Base-by-base conservation (phyloP, 92 coral and sea anemone genomes). In the Epizoanthus illoricatus region DNA sequence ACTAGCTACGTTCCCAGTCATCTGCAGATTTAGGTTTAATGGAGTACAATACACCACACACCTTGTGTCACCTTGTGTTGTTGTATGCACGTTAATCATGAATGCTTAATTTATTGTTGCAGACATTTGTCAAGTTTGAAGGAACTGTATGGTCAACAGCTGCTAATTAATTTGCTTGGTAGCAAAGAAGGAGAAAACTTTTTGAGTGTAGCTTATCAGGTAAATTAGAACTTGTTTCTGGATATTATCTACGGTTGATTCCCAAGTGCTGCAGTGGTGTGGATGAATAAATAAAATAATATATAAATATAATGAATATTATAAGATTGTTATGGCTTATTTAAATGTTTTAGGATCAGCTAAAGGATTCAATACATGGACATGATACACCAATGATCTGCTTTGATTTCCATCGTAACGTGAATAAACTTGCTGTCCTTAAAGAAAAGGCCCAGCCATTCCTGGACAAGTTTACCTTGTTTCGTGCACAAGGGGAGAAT, bases 371-470 rank as follows among this genome's bases (percentile, higher is more conserved):
- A 2, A 81, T 85, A 11, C 97, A 95, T 65, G 94, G 98, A 39
- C 91, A 91, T 43, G 91, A 91, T 36, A 95, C 98, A 16, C 91
- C 95, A 65, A 92, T 95, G 91, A 95, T 95, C 62, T 92, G 97
- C 57, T 95, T 93, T 86, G 98, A 95, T 80, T 95, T 91, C 75
- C 98, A 95, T 71, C 92, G 91, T 62, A 84, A 89, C 65, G 21
- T 86, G 33, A 92, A 91, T 68, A 95, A 91, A 58, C 85, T 95
- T 13, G 81, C 80, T 15, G 84, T 85, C 43, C 84, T 95, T 55
- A 91, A 75, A 85, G 94, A 93, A 9, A 95, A 95, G 69, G 98
- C 98, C 0, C 84, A 89, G 42, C 96, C 92, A 5, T 95, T 89
- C 15, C 68, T 95, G 49, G 86, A 89, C 21, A 85, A 91, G 57